Conservation (phyloP, 2,113 vertebrate species). For the Anoura caudifer region DNA sequence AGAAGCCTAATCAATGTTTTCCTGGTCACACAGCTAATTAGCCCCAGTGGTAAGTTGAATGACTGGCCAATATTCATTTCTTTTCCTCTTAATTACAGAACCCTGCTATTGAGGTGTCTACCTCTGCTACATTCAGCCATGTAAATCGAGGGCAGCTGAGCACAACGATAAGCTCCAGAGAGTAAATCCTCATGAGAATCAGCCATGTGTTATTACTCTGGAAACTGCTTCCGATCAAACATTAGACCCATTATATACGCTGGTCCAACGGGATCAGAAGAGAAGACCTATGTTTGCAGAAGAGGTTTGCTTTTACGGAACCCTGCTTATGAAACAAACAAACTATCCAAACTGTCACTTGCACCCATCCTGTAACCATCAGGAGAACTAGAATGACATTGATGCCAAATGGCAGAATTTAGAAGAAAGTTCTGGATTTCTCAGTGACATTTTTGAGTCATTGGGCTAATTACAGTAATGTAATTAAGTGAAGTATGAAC, state of each 20-base stretch:
- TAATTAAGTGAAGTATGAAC: neutral
- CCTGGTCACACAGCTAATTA: neutral
- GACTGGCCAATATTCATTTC: neutral
- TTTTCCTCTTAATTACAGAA: neutral
- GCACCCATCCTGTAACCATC: neutral
- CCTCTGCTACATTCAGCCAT: neutral
- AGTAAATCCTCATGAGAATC: neutral
- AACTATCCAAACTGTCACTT: neutral
- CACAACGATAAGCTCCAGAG: neutral
- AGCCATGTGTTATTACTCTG: neutral
- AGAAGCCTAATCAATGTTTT: neutral
- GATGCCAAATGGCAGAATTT: neutral
- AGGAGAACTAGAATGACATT: neutral
- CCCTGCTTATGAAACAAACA: neutral
- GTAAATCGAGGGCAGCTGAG: neutral
- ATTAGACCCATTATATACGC: neutral
- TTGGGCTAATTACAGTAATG: neutral
- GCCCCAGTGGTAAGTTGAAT: neutral
- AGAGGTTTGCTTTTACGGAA: neutral
- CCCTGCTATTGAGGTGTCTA: neutral
- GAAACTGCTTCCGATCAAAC: neutral
- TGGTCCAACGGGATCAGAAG: neutral
- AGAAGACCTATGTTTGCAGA: rapidly evolving
- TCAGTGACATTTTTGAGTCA: neutral
- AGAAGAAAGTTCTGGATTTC: neutral